Percentiles rank a stretch among this genome's conserved stretches.
phyloP scores from a whole-genome alignment of 1,140 invertebrate genomes.

The Drosophila arawakana region DNA sequence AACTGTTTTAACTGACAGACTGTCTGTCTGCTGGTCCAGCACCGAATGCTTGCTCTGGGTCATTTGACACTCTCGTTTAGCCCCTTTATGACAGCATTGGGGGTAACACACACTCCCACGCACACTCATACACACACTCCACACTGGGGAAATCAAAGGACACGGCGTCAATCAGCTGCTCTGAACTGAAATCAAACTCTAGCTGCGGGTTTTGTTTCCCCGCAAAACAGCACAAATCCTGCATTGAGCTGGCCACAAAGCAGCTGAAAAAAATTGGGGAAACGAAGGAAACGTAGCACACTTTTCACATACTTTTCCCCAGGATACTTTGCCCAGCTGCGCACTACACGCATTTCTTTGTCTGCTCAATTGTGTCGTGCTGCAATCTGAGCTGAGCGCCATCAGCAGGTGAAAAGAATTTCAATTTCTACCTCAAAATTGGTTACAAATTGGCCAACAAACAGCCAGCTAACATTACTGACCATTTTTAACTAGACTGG shows the following conservation, averaged over 20 bases:
- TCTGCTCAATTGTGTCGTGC: slow-evolving; percentile 2
- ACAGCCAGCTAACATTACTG: slow-evolving; percentile 2
- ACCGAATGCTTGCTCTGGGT: slow-evolving; percentile 26
- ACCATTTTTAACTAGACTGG: background rate
- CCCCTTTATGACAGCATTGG: slow-evolving; percentile 45
- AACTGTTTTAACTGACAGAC: slow-evolving; percentile 6
- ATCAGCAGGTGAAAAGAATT: slow-evolving; percentile 25
- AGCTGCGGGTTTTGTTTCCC: slow-evolving; percentile 14
- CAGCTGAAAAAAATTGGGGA: background rate
- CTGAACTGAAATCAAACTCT: slow-evolving; percentile 15
- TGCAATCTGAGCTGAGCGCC: slow-evolving; percentile 14
- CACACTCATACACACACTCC: background rate
- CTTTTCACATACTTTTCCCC: background rate
- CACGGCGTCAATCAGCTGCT: slow-evolving; percentile 37
- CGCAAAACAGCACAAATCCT: slow-evolving; percentile 5
- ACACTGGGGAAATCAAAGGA: slow-evolving; percentile 51
- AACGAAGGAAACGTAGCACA: background rate
- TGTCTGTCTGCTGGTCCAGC: background rate
- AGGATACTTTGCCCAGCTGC: background rate
- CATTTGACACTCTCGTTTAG: slow-evolving; percentile 40
- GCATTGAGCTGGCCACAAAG: slow-evolving; percentile 28
- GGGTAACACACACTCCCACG: slow-evolving; percentile 12
- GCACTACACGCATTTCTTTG: slow-evolving; percentile 11
- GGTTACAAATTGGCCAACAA: slow-evolving; percentile 7
- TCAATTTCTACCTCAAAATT: slow-evolving; percentile 20